A percentile compares a stretch with the other conserved stretches of the same genome.
These are phyloP conservation scores for Lepidocyrtoides sp. DNA, from an alignment of 2,888 invertebrate species.

Conservation along the genomic window DNA sequence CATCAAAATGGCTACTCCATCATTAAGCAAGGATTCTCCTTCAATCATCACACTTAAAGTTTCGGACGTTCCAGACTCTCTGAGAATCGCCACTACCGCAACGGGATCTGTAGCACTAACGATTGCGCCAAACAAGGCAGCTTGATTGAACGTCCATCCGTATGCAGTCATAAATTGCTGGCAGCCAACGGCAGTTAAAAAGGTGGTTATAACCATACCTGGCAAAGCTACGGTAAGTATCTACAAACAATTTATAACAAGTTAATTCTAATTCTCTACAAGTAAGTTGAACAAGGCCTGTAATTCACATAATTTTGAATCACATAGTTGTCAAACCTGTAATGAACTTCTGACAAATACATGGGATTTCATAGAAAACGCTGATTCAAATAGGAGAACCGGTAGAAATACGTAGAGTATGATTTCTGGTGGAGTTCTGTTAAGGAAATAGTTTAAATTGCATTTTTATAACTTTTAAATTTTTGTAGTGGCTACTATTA, in stretches of 20 bases:
- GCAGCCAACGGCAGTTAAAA: conserved; percentile 83
- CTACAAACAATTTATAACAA: too few relatives aligned
- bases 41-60: conserved; percentile 87
- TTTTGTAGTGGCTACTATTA: too few relatives aligned
- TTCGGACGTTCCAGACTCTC: conserved; percentile 86
- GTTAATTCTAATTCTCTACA: too few relatives aligned
- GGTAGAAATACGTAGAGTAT: conserved; percentile 84
- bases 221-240: conserved; percentile 83
- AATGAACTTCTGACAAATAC: conserved; percentile 82
- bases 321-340: conserved; percentile 74
- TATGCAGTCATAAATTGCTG: conserved; percentile 84
- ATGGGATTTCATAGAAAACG: conserved; percentile 85
- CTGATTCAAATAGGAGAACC: conserved; percentile 83
- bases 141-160: conserved; percentile 86
- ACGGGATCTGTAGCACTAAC: conserved; percentile 87
- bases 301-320: too few relatives aligned
- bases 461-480: neutral
- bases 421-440: conserved; percentile 83
- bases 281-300: too few relatives aligned
- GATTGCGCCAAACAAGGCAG: conserved; percentile 87
- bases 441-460: neutral
- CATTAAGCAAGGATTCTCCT: conserved; percentile 87
- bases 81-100: conserved; percentile 87
- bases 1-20: conserved; percentile 87
- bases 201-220: conserved; percentile 84